Base-by-base conservation (phyloP, 2,113 vertebrate genomes). In the Etheostoma spectabile region DNA sequence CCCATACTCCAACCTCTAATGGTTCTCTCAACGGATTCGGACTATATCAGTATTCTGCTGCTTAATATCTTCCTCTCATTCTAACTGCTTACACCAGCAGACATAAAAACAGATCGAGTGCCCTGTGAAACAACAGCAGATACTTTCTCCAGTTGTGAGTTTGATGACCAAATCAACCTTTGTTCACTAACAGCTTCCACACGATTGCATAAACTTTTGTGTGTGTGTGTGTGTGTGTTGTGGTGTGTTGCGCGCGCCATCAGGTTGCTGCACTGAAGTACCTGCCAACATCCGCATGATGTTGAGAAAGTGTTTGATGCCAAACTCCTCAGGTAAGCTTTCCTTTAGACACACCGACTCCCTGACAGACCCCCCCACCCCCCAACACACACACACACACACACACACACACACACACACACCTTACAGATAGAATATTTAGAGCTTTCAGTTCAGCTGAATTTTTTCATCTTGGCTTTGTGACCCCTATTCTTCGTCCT, bases 221-320 rank as follows among this genome's bases (percentile, higher is more conserved):
- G 38, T 11, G 38, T 42, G 38, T 42, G 38, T 11, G 38, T 42
- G 49, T 88, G 27, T 74, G 66, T 51, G 63, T 62, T n/a, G n/a
- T n/a, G n/a, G n/a, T n/a, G n/a, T n/a, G n/a, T n/a, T n/a, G 61
- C 86, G 5, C 88, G 4, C 91, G 74, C 65, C 59, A 91, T 62
- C 84, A 99, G 98, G 97, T 99, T 74, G 98, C 98, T 45, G 98
- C 98, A 89, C 94, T 99, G 94, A 99, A 99, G 93, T 99, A 98
- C 83, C 95, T 99, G 66, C 98, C 98, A 0, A 96, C 97, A 11
- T 70, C 95, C 99, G 67, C 97, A 98, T 0, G 98, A 99, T 81
- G 98, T 99, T 60, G 98, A 98, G 93, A 98, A 88, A n/a, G n/a
- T 99, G 76, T 99, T 99, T 91, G 96, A 99, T 94, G 96, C 96